Evolutionary conservation across 1,140 invertebrate genomes (phyloP), one percentile per base, ranked within the genome.

Genomic region (Gryon sp.): DNA sequence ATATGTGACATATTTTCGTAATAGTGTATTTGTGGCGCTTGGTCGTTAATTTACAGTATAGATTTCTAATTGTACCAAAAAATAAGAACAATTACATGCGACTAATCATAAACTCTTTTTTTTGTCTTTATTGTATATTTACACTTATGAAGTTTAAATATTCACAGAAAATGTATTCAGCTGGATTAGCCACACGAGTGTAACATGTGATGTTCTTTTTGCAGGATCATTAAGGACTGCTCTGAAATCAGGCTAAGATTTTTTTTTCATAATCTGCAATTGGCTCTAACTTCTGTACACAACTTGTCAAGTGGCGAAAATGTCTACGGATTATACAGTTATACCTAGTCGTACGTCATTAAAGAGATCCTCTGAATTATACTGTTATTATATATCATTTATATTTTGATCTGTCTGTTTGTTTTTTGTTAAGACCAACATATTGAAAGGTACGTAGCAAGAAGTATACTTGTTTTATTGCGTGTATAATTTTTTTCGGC

Each of bases 381-480:
- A n/a, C n/a, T n/a, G n/a, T n/a, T n/a, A n/a, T n/a, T n/a, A 24
- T 24, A 24, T 24, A 4, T 62, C 15, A 45, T 52, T 36, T 48
- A 34, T 24, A 46, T 75, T 75, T 75, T 75, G 62, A 68, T 75
- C 62, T 74, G 63, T 66, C 36, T n/a, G n/a, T n/a, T n/a, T n/a
- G 32, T 46, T 11, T 46, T 46, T 73, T 43, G 43, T 63, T 12
- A 30, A 63, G 14, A 78, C 81, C 53, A 83, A 82, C 60, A 75
- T 72, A 76, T 80, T 60, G 40, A 82, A 80, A 83, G 73, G 75
- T 78, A 82, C 78, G 76, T 73, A 77, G 70, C 74, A 72, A 77
- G 69, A 72, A 62, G 46, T 62, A 62, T 62, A 59, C 38, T 62
- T 72, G 32, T 62, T 43, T 53, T 1, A 11, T 1, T 11, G 52